Evolutionary conservation across 2,797 vertebrate species (phyloP).

Genomic region (Sternarchorhynchus goeldii): DNA sequence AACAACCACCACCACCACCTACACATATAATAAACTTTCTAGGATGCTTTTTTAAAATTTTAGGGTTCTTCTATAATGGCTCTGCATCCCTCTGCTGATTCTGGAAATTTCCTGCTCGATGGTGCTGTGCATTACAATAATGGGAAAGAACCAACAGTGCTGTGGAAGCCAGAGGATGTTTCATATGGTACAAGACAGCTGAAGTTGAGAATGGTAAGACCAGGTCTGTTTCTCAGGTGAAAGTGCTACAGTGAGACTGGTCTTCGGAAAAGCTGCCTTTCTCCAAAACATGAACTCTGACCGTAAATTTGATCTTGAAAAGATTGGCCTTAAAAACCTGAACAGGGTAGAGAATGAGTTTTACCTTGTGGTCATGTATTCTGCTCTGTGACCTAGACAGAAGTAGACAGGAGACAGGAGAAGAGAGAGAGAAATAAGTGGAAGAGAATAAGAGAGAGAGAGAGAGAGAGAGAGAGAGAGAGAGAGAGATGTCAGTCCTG

Average conservation of each 20-base stretch:
- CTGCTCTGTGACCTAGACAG: slow-evolving; percentile 88
- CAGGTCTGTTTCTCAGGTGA: too few relatives aligned
- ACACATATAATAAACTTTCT: background rate
- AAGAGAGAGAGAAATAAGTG: slow-evolving; percentile 35
- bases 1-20: slow-evolving; percentile 25
- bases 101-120: background rate
- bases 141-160: background rate
- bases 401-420: slow-evolving; percentile 50
- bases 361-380: slow-evolving; percentile 99
- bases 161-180: background rate
- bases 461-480: slow-evolving; percentile 1
- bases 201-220: background rate
- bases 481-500: slow-evolving; percentile 4
- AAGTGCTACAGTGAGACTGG: too few relatives aligned
- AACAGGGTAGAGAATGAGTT: slow-evolving; percentile 43
- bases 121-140: background rate
- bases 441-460: background rate
- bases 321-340: background rate
- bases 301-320: slow-evolving; percentile 6
- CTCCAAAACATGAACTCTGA: background rate
- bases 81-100: background rate
- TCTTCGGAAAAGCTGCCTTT: background rate
- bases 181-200: background rate
- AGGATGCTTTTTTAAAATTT: background rate
- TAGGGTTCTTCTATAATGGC: too few relatives aligned